phyloP scores from a whole-genome alignment of 2,113 vertebrate genomes.

The Chlorodrepanis virens region DNA sequence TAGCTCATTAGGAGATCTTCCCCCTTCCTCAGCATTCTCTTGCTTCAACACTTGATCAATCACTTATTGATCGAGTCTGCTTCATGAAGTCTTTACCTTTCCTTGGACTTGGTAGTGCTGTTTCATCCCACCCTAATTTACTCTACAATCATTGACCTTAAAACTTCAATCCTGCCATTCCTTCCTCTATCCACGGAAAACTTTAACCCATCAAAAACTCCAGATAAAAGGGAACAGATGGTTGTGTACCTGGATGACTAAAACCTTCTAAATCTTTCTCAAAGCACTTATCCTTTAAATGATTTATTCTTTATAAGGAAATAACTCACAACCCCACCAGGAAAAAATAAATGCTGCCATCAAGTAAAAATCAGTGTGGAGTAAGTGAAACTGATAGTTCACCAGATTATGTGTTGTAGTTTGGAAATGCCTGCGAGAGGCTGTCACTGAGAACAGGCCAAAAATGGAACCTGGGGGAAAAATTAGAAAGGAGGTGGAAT shows the following conservation, averaged over 20 bases:
- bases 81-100: background rate
- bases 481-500: background rate
- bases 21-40: background rate
- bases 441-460: background rate
- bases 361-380: background rate
- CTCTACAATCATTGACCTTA: background rate
- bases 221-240: background rate
- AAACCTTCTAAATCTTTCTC: background rate
- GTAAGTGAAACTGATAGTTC: background rate
- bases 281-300: background rate
- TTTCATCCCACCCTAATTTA: background rate
- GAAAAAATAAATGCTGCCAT: background rate
- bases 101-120: background rate
- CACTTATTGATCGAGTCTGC: background rate
- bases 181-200: background rate
- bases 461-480: constrained; percentile 6
- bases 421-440: background rate
- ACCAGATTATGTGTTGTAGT: background rate
- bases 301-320: background rate
- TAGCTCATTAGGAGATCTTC: background rate
- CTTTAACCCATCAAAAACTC: background rate
- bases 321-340: background rate
- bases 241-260: background rate
- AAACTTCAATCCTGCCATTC: background rate
- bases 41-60: background rate